These are phyloP conservation scores for Pocota personata DNA, from an alignment of 2,888 invertebrate genomes.

Conservation along the genomic window DNA sequence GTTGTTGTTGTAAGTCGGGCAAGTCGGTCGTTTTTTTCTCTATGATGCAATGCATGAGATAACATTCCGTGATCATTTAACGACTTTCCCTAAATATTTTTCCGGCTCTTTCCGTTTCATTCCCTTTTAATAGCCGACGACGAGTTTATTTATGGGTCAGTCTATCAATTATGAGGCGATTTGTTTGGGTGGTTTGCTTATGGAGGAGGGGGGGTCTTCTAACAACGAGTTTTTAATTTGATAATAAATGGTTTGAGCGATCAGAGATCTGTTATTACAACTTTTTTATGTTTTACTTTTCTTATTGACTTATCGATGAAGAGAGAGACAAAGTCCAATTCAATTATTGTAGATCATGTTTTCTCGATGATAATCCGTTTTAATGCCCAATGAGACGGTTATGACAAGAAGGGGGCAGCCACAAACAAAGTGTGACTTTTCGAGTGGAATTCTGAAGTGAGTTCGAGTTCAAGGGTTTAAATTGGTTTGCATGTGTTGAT, in stretches of 20 bases:
- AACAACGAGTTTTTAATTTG: conserved; percentile 58
- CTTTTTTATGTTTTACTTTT: conserved; percentile 27
- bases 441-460: conserved; percentile 49
- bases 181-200: neutral
- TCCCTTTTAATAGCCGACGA: neutral
- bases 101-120: conserved; percentile 21
- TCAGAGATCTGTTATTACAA: conserved; percentile 25
- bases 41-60: conserved; percentile 56
- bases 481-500: conserved; percentile 47
- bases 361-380: conserved; percentile 27
- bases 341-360: conserved; percentile 49
- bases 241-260: conserved; percentile 36
- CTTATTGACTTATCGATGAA: conserved; percentile 46
- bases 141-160: conserved; percentile 51
- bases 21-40: neutral
- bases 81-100: conserved; percentile 38
- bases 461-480: conserved; percentile 53
- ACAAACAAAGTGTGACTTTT: conserved; percentile 39
- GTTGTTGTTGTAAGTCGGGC: neutral
- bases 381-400: neutral
- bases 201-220: neutral
- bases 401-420: neutral
- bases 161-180: conserved; percentile 49
- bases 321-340: conserved; percentile 9
- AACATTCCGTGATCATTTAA: conserved; percentile 59